These are phyloP conservation scores for Bimastos eiseni DNA, from an alignment of 2,888 invertebrate genomes.

Conservation along the genomic window DNA sequence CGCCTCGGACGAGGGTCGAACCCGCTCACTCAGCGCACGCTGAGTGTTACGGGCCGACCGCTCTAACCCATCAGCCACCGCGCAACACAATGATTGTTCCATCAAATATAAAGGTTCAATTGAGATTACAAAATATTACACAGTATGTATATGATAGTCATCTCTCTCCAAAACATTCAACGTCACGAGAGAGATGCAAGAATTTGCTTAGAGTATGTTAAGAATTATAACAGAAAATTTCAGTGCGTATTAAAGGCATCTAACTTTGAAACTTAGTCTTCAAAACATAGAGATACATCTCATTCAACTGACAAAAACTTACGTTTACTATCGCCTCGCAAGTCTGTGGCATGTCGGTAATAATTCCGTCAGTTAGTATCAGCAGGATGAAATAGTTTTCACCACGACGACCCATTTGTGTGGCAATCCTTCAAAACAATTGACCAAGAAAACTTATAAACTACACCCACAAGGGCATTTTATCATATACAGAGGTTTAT, in stretches of 20 bases:
- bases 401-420: slow-evolving; percentile 52
- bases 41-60: too few species aligned
- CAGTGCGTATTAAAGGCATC: background rate
- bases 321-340: slow-evolving; percentile 56
- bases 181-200: background rate
- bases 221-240: background rate
- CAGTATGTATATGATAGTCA: background rate
- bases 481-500: background rate
- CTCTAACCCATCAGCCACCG: too few species aligned
- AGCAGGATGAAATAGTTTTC: slow-evolving; percentile 68
- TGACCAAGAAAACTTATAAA: background rate
- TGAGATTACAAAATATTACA: too few species aligned
- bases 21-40: too few species aligned
- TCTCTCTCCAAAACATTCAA: background rate
- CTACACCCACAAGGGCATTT: background rate
- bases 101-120: too few species aligned
- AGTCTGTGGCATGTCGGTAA: slow-evolving; percentile 65
- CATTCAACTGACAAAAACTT: slow-evolving; percentile 53
- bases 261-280: background rate
- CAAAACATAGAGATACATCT: background rate
- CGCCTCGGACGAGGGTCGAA: too few species aligned
- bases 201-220: background rate
- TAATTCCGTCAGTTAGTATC: slow-evolving; percentile 70
- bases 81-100: too few species aligned
- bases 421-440: slow-evolving; percentile 21